phyloP scores from a whole-genome alignment of 2,797 vertebrate genomes.

The Pteronotus mesoamericanus region DNA sequence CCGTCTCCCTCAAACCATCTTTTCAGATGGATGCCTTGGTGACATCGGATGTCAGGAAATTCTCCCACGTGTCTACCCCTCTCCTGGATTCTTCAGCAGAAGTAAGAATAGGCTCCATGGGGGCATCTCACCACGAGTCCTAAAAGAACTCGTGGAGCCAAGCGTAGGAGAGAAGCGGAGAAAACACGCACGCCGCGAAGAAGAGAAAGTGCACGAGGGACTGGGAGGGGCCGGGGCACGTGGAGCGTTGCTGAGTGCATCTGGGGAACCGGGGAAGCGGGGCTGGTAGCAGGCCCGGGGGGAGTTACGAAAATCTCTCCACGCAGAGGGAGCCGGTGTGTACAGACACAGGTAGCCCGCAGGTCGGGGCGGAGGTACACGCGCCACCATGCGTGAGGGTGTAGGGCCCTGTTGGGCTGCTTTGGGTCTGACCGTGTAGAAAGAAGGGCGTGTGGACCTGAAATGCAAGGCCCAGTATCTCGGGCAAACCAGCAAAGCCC shows the following conservation, averaged over 20 bases:
- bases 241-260: not conserved
- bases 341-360: not conserved
- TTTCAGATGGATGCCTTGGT: not conserved
- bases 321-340: not conserved
- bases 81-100: not conserved
- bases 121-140: not conserved
- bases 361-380: not conserved
- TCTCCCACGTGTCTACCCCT: not conserved
- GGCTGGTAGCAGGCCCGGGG: not conserved
- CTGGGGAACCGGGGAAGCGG: not conserved
- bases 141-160: not conserved
- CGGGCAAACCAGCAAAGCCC: not conserved
- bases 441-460: not conserved
- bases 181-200: not conserved
- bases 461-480: not conserved
- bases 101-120: not conserved
- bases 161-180: not conserved
- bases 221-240: not conserved
- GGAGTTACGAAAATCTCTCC: not conserved
- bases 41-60: not conserved
- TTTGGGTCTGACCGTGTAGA: not conserved
- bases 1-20: not conserved
- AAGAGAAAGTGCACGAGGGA: not conserved
- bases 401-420: not conserved
- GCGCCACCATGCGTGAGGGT: fast-evolving